Base-by-base conservation (phyloP, 2,888 invertebrate species). In the Morpho achilles region DNA sequence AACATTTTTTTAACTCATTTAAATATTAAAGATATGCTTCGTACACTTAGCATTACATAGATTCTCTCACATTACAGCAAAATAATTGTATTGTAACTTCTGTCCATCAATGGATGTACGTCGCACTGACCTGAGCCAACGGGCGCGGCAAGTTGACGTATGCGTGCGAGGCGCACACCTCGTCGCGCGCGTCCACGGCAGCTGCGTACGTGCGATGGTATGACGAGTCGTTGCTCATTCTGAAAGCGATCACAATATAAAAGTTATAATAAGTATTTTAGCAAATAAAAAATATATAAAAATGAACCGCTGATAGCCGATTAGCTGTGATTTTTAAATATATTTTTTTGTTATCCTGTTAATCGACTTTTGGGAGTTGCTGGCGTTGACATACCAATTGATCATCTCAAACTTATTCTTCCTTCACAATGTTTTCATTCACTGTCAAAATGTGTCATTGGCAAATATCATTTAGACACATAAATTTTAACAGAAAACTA, bases 381-480 rank as follows among this genome's bases (percentile, higher is more conserved):
- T 1, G 89, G 89, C 0, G 80, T 90, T 7, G 89, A 90, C 57
- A 88, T 90, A 50, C 89, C 89, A 3, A 72, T 88, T 58, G 87
- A 88, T 57, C 87, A 89, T 63, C 65, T 89, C 63, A 88, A 87
- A 68, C 63, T 86, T 42, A 65, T 82, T 48, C 71, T 90, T 10
- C 89, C 89, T 9, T 89, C 84, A 16, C 1, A 16, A 16, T 16
- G 16, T 16, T 16, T 16, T 16, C 16, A 16, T 16, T 16, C 16
- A 16, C 16, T 16, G 16, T 16, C 16, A 16, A 16, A 16, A 16
- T 16, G 16, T 16, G 16, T 16, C 16, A 16, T 16, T 16, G 16
- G 16, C 16, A 16, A 16, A 16, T 16, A 16, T 16, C 16, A 16
- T 16, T 16, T 16, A 16, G 16, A 16, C 16, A 16, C 16, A 16